Percentiles rank a stretch among this genome's conserved stretches.
Conservation (phyloP, 2,113 vertebrate species). For the Mixornis gularis region DNA sequence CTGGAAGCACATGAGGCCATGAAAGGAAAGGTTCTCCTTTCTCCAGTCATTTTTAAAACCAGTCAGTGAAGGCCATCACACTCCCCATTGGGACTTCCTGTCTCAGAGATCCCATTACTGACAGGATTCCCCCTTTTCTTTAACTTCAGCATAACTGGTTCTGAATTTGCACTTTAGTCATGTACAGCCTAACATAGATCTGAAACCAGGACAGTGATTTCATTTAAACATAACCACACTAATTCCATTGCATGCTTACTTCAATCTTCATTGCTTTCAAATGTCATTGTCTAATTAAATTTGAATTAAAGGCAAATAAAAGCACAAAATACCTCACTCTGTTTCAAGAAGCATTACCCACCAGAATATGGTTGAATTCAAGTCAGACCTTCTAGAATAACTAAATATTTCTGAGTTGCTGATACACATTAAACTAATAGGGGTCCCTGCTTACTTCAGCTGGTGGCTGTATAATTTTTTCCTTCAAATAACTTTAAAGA, state of each 20-base stretch:
- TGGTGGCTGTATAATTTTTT: not conserved
- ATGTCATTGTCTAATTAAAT: not conserved
- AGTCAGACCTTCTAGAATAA: not conserved
- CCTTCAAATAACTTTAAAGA: not conserved
- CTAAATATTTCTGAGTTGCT: not conserved
- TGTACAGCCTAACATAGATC: not conserved
- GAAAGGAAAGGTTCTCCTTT: not conserved
- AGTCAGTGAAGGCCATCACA: not conserved
- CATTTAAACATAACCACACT: not conserved
- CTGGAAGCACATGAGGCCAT: not conserved
- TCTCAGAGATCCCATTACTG: not conserved
- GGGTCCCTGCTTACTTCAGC: not conserved
- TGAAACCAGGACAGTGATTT: not conserved
- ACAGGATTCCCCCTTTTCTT: not conserved
- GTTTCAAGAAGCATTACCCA: not conserved
- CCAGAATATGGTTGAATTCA: not conserved
- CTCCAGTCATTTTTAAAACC: not conserved
- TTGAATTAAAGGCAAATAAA: not conserved
- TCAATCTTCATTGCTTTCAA: not conserved
- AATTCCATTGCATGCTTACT: not conserved
- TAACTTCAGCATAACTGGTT: not conserved
- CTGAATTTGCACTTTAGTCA: not conserved
- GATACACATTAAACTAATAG: not conserved
- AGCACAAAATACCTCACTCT: not conserved
- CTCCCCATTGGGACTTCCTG: accelerated